phyloP scores from a whole-genome alignment of 2,888 invertebrate genomes.

The Matsumyia berberina region DNA sequence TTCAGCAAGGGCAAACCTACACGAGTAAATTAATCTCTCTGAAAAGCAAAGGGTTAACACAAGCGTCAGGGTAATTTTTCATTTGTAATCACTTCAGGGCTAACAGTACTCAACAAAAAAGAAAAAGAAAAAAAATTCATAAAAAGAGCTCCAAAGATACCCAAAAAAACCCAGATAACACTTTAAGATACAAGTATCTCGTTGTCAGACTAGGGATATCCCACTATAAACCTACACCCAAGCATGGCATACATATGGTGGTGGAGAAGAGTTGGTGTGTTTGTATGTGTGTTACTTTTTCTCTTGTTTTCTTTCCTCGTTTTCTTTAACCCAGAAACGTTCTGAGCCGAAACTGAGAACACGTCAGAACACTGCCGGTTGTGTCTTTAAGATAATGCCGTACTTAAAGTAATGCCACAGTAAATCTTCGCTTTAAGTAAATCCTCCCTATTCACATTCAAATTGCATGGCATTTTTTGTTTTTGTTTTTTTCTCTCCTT shows the following conservation, averaged over 20 bases:
- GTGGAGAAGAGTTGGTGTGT: no score
- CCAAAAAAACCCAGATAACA: constrained; percentile 43
- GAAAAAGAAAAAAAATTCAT: not conserved
- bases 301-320: constrained; percentile 13
- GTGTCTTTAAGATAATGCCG: constrained; percentile 65
- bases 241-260: constrained; percentile 20
- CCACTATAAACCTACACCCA: not conserved
- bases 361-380: constrained; percentile 26
- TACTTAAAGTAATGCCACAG: constrained; percentile 59
- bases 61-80: constrained; percentile 53
- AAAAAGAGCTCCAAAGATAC: constrained; percentile 15
- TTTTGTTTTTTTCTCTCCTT: not conserved
- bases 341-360: constrained; percentile 61
- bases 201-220: constrained; percentile 8
- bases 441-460: constrained; percentile 69
- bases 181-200: constrained; percentile 56
- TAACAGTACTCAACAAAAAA: constrained; percentile 1
- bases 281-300: constrained; percentile 23
- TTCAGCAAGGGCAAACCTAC: constrained; percentile 18
- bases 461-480: constrained; percentile 45
- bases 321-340: constrained; percentile 61
- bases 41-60: constrained; percentile 56
- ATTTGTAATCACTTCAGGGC: constrained; percentile 54
- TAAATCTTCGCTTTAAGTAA: constrained; percentile 60
- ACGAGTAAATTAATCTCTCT: constrained; percentile 33